A percentile compares a stretch with the other conserved stretches of the same genome.
These are phyloP conservation scores for Gasteruption jaculator DNA, from an alignment of 2,888 invertebrate species.

Conservation along the genomic window DNA sequence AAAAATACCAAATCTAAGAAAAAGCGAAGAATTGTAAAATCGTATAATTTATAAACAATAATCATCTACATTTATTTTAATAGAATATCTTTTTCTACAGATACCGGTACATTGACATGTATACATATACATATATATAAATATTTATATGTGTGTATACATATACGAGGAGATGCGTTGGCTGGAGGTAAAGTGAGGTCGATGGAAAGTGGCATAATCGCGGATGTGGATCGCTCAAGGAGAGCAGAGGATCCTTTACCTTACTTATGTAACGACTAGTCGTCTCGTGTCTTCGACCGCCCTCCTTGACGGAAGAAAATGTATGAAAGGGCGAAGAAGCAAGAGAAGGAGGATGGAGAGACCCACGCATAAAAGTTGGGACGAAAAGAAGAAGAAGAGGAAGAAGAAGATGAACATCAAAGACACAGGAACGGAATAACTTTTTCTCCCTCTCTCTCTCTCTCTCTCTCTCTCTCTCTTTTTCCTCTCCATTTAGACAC, in stretches of 20 bases:
- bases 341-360: slow-evolving; percentile 17
- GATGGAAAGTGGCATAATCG: slow-evolving; percentile 48
- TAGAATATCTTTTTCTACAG: too few relatives aligned
- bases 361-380: slow-evolving; percentile 11
- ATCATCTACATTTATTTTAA: too few relatives aligned
- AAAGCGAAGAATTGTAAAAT: too few relatives aligned
- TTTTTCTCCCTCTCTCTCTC: slow-evolving; percentile 10
- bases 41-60: too few relatives aligned
- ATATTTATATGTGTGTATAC: too few relatives aligned
- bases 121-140: too few relatives aligned
- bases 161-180: too few relatives aligned
- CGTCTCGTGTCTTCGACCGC: slow-evolving; percentile 44
- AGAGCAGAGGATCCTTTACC: slow-evolving; percentile 40
- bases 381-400: too few relatives aligned
- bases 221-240: slow-evolving; percentile 44
- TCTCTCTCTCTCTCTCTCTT: slow-evolving; percentile 5
- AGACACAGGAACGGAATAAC: slow-evolving; percentile 14
- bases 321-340: too few relatives aligned
- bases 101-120: too few relatives aligned
- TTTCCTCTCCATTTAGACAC: neutral
- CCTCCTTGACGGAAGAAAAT: slow-evolving; percentile 26
- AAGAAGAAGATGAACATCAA: too few relatives aligned
- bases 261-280: slow-evolving; percentile 44
- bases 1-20: too few relatives aligned
- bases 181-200: slow-evolving; percentile 33